Conservation (phyloP, 2,113 vertebrate species). For the Nothocercus julius region DNA sequence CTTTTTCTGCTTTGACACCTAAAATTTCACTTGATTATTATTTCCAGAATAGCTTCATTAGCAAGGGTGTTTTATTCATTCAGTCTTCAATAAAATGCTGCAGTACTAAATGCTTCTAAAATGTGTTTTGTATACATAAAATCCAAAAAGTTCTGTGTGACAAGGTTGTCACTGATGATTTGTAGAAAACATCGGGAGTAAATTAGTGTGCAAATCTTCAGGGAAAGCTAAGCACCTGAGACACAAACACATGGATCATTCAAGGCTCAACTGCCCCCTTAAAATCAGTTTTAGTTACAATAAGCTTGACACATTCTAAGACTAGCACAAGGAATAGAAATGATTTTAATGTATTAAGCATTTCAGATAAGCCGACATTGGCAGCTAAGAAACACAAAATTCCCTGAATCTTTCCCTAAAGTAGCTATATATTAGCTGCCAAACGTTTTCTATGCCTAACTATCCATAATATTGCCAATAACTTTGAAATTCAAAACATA, state of each 20-base stretch:
- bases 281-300: not conserved
- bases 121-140: constrained; percentile 2
- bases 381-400: not conserved
- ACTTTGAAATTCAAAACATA: not conserved
- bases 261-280: not conserved
- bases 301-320: not conserved
- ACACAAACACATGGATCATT: not conserved
- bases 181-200: not conserved
- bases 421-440: not conserved
- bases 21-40: not conserved
- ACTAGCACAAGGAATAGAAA: not conserved
- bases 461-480: not conserved
- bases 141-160: not conserved
- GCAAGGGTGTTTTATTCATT: constrained; percentile 23
- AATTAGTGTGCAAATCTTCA: not conserved
- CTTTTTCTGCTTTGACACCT: constrained; percentile 10
- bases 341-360: not conserved
- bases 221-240: not conserved
- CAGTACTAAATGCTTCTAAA: constrained; percentile 28
- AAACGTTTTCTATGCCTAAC: not conserved
- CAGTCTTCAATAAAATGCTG: constrained; percentile 37
- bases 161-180: not conserved
- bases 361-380: not conserved
- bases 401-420: not conserved
- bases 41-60: constrained; percentile 14